A percentile compares a stretch with the other conserved stretches of the same genome.
These are phyloP conservation scores for Macropis europaea DNA, from an alignment of 2,888 invertebrate species.

Conservation along the genomic window DNA sequence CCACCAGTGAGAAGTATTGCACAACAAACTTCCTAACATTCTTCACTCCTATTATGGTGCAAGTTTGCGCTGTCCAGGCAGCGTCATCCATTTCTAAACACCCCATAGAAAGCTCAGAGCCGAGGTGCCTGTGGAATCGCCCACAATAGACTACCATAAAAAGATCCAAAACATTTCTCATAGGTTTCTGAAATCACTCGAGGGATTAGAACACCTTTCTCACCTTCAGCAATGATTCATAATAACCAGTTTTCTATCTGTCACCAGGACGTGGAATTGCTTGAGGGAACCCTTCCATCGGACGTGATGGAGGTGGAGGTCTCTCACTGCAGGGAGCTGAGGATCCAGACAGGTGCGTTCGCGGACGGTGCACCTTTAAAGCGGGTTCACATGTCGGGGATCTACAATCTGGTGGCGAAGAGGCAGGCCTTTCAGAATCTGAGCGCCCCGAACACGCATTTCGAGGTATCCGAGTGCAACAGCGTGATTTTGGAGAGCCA, in stretches of 20 bases:
- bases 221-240: neutral
- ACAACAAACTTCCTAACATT: slow-evolving; percentile 11
- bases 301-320: slow-evolving; percentile 83
- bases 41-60: slow-evolving; percentile 1
- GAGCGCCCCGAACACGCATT: slow-evolving; percentile 82
- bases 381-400: slow-evolving; percentile 82
- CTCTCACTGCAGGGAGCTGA: slow-evolving; percentile 82
- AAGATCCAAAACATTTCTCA: neutral
- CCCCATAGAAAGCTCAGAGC: neutral
- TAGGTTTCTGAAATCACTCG: neutral
- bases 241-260: slow-evolving; percentile 13
- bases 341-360: slow-evolving; percentile 83
- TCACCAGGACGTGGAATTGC: slow-evolving; percentile 76
- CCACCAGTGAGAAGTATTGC: too few species aligned
- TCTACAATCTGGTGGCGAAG: slow-evolving; percentile 82
- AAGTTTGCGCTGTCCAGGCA: neutral
- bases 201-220: slow-evolving; percentile 17
- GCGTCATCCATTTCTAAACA: slow-evolving; percentile 13
- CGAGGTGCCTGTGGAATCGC: neutral
- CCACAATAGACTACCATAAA: neutral
- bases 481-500: slow-evolving; percentile 83
- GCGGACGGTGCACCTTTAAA: slow-evolving; percentile 81
- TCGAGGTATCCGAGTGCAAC: slow-evolving; percentile 84
- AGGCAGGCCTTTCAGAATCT: slow-evolving; percentile 84
- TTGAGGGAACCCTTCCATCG: slow-evolving; percentile 82